These are phyloP conservation scores for Halcyon malimbica DNA, from an alignment of 2,113 vertebrate species.

Conservation along the genomic window DNA sequence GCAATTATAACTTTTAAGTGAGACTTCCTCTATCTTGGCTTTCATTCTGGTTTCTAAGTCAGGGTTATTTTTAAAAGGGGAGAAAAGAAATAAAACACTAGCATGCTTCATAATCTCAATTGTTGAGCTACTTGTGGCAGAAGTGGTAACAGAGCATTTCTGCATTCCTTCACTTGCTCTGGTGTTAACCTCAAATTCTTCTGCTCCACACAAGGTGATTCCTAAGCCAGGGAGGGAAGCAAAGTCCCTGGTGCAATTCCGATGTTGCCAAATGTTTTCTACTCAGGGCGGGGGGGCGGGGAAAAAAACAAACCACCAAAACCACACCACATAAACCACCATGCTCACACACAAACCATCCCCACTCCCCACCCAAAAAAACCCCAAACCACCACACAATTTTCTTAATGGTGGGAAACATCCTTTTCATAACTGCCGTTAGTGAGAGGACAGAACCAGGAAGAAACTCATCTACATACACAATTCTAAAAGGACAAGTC, in stretches of 20 bases:
- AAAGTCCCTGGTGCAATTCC: background rate
- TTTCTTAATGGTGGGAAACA: background rate
- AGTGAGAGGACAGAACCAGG: background rate
- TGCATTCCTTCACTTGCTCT: background rate
- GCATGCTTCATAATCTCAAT: background rate
- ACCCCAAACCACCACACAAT: background rate
- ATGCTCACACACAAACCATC: background rate
- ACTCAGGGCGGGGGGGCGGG: too few species aligned
- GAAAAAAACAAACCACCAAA: background rate
- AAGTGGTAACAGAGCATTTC: background rate
- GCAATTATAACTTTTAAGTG: background rate
- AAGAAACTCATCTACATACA: background rate
- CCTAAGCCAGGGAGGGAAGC: background rate
- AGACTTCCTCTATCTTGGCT: background rate
- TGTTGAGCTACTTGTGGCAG: background rate
- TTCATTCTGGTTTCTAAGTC: background rate
- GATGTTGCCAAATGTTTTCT: background rate
- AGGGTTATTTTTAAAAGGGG: background rate
- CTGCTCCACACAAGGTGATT: background rate
- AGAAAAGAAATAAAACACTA: background rate
- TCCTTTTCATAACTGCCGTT: background rate
- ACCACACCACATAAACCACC: background rate
- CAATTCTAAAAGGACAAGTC: background rate
- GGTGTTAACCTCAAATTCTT: background rate
- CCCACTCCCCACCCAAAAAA: too few species aligned